Base-by-base conservation (phyloP, 2,888 invertebrate genomes). In the Dermolepida albohirtum region DNA sequence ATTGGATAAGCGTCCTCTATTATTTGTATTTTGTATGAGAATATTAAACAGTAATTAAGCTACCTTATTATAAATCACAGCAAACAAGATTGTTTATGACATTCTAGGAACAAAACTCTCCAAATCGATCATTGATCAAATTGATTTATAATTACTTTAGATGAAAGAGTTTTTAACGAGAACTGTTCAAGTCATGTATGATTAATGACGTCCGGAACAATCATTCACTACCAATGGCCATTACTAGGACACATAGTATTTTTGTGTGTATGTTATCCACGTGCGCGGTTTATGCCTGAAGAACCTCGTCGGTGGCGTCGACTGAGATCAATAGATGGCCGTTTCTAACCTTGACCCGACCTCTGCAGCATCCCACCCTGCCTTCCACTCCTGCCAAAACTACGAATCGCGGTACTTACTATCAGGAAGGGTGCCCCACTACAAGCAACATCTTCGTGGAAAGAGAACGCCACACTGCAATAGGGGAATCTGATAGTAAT, bases 261-360 rank as follows among this genome's bases (percentile, higher is more conserved):
- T 74, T 70, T 68, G 73, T 68, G 69, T 73, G 66, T 59, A 29
- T 59, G 44, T 68, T 55, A 70, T 70, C 74, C 74, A 74, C 73
- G 74, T 74, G 74, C 74, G 69, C 72, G 73, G 64, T 69, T 65
- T 70, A 68, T 69, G 70, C 65, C 70, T 68, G 68, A 70, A 74
- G 70, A 69, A 68, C 67, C 68, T 69, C 67, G 73, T 73, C 71
- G 74, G 72, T 72, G 74, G 74, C 75, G 77, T 72, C 74, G 78
- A 74, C 72, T 74, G 77, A 78, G 80, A 81, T 80, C 80, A 80
- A 80, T 80, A 80, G 79, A 79, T 79, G 78, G 79, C 76, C 78
- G 77, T 73, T 73, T 71, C 67, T 75, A 77, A 80, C 80, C 80
- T 81, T 81, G 80, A 81, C 81, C 81, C 79, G 78, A 80, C 80